phyloP scores from a whole-genome alignment of 2,888 invertebrate species.

The Mystacides longicornis region DNA sequence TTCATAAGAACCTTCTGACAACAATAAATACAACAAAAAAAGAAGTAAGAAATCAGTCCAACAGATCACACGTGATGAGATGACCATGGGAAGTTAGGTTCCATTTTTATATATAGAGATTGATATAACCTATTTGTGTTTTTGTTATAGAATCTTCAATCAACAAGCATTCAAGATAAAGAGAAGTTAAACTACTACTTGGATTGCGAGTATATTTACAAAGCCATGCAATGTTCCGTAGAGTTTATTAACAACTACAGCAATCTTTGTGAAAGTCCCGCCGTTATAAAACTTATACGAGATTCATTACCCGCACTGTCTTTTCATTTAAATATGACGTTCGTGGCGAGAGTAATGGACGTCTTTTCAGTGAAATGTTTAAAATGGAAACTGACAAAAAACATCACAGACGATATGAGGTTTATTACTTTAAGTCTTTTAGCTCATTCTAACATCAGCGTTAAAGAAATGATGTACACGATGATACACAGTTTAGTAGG shows the following conservation, averaged over 20 bases:
- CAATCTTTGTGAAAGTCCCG: conserved; percentile 28
- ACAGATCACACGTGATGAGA: no score
- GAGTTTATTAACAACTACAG: conserved; percentile 36
- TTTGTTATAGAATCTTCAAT: conserved; percentile 35
- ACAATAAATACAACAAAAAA: no score
- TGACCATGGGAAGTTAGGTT: no score
- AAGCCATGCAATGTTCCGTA: conserved; percentile 42
- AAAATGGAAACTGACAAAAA: conserved; percentile 35
- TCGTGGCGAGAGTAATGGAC: conserved; percentile 43
- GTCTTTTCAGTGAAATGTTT: conserved; percentile 36
- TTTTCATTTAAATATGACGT: conserved; percentile 50
- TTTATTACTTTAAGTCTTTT: conserved; percentile 48
- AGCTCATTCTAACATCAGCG: conserved; percentile 48
- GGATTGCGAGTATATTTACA: conserved; percentile 37
- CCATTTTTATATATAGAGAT: no score
- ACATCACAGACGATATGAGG: conserved; percentile 37
- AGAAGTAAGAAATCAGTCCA: no score
- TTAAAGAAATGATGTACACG: conserved; percentile 48
- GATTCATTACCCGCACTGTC: conserved; percentile 50
- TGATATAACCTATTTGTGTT: no score
- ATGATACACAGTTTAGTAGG: conserved; percentile 48
- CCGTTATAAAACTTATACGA: conserved; percentile 43
- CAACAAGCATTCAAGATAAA: conserved; percentile 26
- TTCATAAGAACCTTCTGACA: no score
- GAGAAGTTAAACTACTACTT: conserved; percentile 37